Percentiles rank a stretch among this genome's conserved stretches.
phyloP scores from a whole-genome alignment of 2,113 vertebrate genomes.

The Odocoileus hemionus region DNA sequence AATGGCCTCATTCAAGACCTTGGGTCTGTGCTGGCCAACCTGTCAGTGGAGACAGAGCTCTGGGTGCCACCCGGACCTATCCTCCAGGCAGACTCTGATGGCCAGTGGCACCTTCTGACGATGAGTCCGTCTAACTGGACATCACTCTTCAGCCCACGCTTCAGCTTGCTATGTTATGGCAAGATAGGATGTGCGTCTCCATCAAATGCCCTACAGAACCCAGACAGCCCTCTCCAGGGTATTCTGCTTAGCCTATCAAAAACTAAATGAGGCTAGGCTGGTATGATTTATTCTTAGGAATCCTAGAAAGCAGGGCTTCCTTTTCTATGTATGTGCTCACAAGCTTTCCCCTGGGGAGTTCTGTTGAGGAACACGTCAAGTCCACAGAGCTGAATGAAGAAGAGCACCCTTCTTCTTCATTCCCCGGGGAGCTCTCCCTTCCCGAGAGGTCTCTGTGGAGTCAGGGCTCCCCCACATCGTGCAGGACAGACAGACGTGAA shows the following conservation, averaged over 20 bases:
- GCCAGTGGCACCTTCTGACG: neutral
- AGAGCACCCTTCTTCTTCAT: neutral
- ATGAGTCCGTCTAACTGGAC: neutral
- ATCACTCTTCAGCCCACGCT: neutral
- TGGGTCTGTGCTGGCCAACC: neutral
- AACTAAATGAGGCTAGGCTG: neutral
- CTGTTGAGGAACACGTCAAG: neutral
- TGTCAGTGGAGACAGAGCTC: neutral
- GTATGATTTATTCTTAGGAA: neutral
- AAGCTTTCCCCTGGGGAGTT: neutral
- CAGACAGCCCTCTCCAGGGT: neutral
- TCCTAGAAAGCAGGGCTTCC: neutral
- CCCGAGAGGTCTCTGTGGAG: neutral
- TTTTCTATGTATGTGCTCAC: neutral
- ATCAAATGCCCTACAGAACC: neutral
- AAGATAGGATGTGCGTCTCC: neutral
- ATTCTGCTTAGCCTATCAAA: neutral
- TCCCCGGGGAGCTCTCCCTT: neutral
- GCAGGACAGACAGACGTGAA: neutral
- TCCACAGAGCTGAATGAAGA: neutral
- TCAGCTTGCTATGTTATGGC: neutral
- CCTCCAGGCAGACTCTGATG: neutral
- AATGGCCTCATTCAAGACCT: neutral
- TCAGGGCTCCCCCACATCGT: neutral
- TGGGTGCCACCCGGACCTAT: neutral